A percentile compares a stretch with the other conserved stretches of the same genome.
Evolutionary conservation across 2,113 vertebrate genomes (phyloP).

Genomic region (Psilopogon haemacephalus): DNA sequence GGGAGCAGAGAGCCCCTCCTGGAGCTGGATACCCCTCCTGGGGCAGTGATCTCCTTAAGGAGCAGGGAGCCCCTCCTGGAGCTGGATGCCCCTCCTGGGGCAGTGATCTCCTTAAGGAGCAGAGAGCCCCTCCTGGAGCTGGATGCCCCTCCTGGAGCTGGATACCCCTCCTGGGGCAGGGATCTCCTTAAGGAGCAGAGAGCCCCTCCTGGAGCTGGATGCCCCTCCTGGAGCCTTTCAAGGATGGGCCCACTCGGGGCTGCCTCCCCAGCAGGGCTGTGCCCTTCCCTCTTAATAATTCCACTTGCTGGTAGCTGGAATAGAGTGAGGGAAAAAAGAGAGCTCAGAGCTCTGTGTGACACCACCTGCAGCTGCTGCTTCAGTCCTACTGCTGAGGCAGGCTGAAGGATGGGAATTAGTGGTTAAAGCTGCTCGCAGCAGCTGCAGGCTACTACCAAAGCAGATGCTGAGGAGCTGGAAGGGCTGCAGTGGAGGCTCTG

Average conservation of each 20-base stretch:
- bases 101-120: no score
- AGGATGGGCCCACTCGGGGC: not conserved
- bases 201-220: not conserved
- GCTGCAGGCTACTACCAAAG: not conserved
- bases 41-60: no score
- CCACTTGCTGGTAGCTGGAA: not conserved
- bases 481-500: not conserved
- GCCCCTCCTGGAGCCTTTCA: not conserved
- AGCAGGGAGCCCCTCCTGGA: no score
- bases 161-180: no score
- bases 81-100: no score
- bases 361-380: not conserved
- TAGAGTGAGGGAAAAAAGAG: not conserved
- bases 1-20: no score
- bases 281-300: not conserved
- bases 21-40: fast-evolving
- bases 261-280: not conserved
- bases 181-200: no score
- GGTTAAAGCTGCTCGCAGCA: not conserved
- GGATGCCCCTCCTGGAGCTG: no score
- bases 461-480: not conserved
- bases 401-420: not conserved
- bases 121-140: no score
- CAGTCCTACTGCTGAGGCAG: not conserved
- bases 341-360: not conserved